Base-by-base conservation (phyloP, 2,888 invertebrate genomes). In the Rhimphoctona megacephalus region DNA sequence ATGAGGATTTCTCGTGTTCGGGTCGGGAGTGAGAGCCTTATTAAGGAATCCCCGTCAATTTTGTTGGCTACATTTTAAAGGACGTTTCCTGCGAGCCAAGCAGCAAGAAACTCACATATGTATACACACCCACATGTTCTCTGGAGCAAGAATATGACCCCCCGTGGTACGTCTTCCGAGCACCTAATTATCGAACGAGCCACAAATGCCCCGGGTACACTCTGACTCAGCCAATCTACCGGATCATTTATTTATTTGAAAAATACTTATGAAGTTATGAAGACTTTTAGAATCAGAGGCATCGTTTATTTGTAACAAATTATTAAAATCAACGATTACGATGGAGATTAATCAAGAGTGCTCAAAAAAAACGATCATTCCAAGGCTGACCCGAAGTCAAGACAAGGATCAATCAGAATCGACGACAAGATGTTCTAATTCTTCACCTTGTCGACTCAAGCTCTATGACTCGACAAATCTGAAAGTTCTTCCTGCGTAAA, bases 111-210 rank as follows among this genome's bases (percentile, higher is more conserved):
- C 43, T 52, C 49, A 67, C 88, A 87, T 61, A 66, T 30, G 30
- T 14, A 30, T 61, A 66, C 85, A 88, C 91, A 88, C 92, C 90
- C 90, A 91, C 91, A 85, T 86, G 49, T 73, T 72, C 78, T 72
- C 30, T 52, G 52, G 43, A 69, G 88, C 88, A 84, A 73, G 74
- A 88, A 88, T 84, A 84, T 83, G 91, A 90, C 91, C 92, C 92
- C 92, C 92, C 88, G 92, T 89, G 87, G 92, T 88, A 85, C 86
- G 88, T 89, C 89, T 87, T 61, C 89, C 90, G 88, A 87, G 85
- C 89, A 89, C 90, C 92, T 93, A 93, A 93, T 93, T 93, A 92
- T 90, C 90, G 90, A 92, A 92, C 91, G 91, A 92, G 91, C 90
- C 90, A 90, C 67, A 90, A 90, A 76, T 57, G 46, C 69, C 69